phyloP scores from a whole-genome alignment of 2,797 vertebrate species.

The Acanthurus lineatus region DNA sequence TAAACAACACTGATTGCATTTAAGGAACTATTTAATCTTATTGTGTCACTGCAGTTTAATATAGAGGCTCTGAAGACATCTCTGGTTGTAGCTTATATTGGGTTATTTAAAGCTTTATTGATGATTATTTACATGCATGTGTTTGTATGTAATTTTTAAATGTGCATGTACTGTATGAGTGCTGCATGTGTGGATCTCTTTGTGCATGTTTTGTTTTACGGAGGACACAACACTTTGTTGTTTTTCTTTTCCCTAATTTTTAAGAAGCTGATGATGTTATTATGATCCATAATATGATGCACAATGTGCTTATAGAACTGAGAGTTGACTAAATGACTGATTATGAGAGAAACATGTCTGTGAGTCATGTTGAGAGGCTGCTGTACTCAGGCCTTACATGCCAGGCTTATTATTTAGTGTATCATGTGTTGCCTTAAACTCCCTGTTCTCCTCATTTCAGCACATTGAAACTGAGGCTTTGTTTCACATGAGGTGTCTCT shows the following conservation, averaged over 20 bases:
- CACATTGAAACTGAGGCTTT: constrained; percentile 77
- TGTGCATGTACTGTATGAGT: not conserved
- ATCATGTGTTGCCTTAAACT: constrained; percentile 67
- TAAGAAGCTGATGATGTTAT: constrained; percentile 24
- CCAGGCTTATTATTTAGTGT: constrained; percentile 71
- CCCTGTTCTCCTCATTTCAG: constrained; percentile 69
- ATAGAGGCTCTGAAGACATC: not conserved
- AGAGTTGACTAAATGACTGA: constrained; percentile 48
- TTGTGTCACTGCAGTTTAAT: constrained; percentile 5
- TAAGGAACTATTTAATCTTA: not conserved
- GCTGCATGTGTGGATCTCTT: constrained; percentile 30
- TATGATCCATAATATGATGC: constrained; percentile 46
- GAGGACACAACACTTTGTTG: constrained; percentile 20
- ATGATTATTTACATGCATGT: constrained; percentile 5
- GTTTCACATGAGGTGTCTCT: constrained; percentile 82
- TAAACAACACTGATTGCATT: constrained; percentile 24
- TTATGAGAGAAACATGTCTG: constrained; percentile 50
- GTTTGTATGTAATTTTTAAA: not conserved
- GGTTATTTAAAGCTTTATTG: not conserved
- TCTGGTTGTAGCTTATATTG: constrained; percentile 6
- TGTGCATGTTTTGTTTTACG: constrained; percentile 30
- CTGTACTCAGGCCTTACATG: constrained; percentile 67
- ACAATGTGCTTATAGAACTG: constrained; percentile 32
- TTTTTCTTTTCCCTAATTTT: constrained; percentile 20
- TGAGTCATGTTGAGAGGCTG: constrained; percentile 41